Conservation (phyloP, 2,113 vertebrate species). For the Oophaga pumilio region DNA sequence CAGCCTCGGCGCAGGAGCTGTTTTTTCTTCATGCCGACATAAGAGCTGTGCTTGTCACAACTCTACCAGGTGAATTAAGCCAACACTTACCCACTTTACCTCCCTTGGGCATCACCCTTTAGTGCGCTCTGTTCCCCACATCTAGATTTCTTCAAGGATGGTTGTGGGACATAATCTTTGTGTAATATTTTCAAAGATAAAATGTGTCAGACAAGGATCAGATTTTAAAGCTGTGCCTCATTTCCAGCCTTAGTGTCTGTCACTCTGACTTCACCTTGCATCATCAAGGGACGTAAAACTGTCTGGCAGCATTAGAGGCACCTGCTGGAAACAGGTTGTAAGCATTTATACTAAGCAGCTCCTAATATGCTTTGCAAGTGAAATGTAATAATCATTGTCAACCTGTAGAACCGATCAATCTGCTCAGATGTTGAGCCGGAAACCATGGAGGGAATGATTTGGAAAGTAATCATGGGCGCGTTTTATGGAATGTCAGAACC, state of each 20-base stretch:
- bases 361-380: not conserved
- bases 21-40: no score
- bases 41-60: no score
- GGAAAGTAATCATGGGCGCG: not conserved
- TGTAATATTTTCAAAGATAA: not conserved
- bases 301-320: not conserved
- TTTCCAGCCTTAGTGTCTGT: not conserved
- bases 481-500: not conserved
- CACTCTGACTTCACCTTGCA: not conserved
- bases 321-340: conserved; percentile 3
- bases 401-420: not conserved
- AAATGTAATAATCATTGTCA: not conserved
- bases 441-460: not conserved
- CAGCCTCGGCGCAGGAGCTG: no score
- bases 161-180: no score
- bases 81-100: no score
- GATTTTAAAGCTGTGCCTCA: not conserved
- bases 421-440: not conserved
- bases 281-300: not conserved
- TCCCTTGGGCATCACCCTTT: no score
- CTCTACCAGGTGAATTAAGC: no score
- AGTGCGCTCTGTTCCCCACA: no score
- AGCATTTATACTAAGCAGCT: not conserved
- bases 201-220: not conserved
- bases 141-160: no score